phyloP scores from a whole-genome alignment of 2,888 invertebrate species.

The Piscicola geometra region DNA sequence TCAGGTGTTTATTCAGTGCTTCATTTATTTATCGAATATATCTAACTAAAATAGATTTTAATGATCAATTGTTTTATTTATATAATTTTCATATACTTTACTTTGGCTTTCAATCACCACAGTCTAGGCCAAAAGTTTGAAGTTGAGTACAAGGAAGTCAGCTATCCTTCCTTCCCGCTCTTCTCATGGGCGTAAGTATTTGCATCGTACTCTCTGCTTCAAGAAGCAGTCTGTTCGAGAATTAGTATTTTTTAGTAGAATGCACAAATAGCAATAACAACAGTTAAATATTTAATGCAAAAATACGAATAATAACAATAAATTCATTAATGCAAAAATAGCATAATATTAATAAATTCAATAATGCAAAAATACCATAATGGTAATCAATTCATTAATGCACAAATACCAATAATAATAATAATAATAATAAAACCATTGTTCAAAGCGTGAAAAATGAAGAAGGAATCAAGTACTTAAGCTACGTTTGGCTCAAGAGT shows the following conservation, averaged over 20 bases:
- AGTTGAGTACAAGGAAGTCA: not conserved
- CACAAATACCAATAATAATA: no score
- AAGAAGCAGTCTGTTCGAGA: not conserved
- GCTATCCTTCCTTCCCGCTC: not conserved
- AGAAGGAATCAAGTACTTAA: not conserved
- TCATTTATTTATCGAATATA: not conserved
- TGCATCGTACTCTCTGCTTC: not conserved
- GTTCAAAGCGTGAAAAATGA: not conserved
- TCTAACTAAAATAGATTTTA: not conserved
- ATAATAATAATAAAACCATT: not conserved
- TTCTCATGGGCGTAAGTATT: slow-evolving; percentile 1
- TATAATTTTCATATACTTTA: not conserved
- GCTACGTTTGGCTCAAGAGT: not conserved
- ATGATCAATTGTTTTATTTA: not conserved
- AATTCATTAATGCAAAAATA: no score
- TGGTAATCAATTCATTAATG: no score
- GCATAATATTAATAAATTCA: no score
- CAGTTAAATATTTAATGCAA: no score
- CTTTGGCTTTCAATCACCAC: not conserved
- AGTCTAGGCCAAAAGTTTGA: not conserved
- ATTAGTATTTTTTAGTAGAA: no score
- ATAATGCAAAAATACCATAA: no score
- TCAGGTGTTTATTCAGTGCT: not conserved
- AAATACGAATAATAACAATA: no score
- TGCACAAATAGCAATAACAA: no score